Conservation (phyloP, 2,113 vertebrate genomes). For the Zeus faber region DNA sequence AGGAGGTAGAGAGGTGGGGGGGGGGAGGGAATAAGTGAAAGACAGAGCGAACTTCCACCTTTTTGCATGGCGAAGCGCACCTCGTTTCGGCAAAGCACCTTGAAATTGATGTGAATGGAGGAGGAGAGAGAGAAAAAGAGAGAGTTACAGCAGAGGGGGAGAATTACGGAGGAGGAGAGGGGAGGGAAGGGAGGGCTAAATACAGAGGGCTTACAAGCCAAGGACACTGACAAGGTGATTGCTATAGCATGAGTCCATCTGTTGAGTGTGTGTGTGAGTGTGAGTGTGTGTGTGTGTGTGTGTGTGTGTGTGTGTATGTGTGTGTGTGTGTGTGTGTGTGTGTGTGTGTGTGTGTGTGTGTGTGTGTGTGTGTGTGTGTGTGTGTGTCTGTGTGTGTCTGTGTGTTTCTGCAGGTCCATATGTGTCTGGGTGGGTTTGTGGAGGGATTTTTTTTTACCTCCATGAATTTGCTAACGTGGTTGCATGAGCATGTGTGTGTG, state of each 20-base stretch:
- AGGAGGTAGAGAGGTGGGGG: conserved; percentile 5
- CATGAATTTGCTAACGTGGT: too few species aligned
- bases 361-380: not conserved
- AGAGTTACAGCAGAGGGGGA: not conserved
- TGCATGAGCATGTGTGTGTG: too few species aligned
- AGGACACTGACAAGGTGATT: conserved; percentile 45
- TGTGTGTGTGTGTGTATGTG: not conserved
- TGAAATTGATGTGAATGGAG: conserved; percentile 12
- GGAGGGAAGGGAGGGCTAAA: not conserved
- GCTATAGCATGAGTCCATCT: conserved; percentile 33
- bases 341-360: not conserved
- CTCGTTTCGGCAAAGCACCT: conserved; percentile 12
- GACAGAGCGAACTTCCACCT: too few species aligned
- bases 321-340: conserved; percentile 3
- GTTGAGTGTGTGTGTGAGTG: conserved; percentile 12
- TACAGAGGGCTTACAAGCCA: conserved; percentile 24
- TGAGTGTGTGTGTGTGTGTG: conserved; percentile 11
- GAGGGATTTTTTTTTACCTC: too few species aligned
- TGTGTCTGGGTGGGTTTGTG: too few species aligned
- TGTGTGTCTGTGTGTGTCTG: too few species aligned
- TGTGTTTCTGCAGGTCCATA: too few species aligned
- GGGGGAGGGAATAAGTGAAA: not conserved
- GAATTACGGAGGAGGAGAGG: not conserved
- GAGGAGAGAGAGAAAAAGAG: not conserved
- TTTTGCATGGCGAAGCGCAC: not conserved